Percentiles rank a stretch among this genome's conserved stretches.
phyloP scores from a whole-genome alignment of 1,140 invertebrate species.

The Ditylenchus dipsaci region DNA sequence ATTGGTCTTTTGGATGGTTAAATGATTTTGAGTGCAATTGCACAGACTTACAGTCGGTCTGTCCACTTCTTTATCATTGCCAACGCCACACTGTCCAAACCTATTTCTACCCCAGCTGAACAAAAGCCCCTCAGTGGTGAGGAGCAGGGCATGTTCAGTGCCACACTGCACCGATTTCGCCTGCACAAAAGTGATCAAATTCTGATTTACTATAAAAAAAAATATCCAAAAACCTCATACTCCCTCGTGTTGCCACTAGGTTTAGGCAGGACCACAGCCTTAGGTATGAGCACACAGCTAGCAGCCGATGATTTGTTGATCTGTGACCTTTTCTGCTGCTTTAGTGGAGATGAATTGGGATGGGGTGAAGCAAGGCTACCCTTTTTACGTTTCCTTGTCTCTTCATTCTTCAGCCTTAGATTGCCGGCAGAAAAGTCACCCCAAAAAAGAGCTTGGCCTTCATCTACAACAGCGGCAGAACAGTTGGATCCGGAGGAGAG shows the following conservation, averaged over 20 bases:
- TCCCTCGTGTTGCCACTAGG: neutral
- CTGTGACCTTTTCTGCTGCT: neutral
- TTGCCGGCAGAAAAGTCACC: constrained; percentile 47
- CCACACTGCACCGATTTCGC: constrained; percentile 68
- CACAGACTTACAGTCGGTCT: constrained; percentile 23
- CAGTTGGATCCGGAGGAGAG: constrained; percentile 41
- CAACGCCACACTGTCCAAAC: constrained; percentile 74
- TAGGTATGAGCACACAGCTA: constrained; percentile 1
- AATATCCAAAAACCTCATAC: neutral
- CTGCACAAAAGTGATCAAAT: constrained; percentile 14
- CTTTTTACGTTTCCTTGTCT: constrained; percentile 15
- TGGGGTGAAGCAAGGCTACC: neutral
- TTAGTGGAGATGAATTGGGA: neutral
- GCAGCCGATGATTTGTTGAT: neutral
- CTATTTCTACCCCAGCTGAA: constrained; percentile 81
- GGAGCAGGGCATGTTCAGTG: constrained; percentile 72
- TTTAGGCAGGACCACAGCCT: constrained; percentile 3
- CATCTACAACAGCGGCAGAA: constrained; percentile 29
- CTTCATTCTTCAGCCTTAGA: constrained; percentile 15
- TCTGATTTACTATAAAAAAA: no score
- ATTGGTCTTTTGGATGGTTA: neutral
- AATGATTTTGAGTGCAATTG: neutral
- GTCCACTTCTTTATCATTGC: constrained; percentile 32
- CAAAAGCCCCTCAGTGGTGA: constrained; percentile 81
- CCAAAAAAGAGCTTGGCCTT: constrained; percentile 35